Evolutionary conservation across 2,113 vertebrate genomes (phyloP).

Genomic region (Amblyornis subalaris): DNA sequence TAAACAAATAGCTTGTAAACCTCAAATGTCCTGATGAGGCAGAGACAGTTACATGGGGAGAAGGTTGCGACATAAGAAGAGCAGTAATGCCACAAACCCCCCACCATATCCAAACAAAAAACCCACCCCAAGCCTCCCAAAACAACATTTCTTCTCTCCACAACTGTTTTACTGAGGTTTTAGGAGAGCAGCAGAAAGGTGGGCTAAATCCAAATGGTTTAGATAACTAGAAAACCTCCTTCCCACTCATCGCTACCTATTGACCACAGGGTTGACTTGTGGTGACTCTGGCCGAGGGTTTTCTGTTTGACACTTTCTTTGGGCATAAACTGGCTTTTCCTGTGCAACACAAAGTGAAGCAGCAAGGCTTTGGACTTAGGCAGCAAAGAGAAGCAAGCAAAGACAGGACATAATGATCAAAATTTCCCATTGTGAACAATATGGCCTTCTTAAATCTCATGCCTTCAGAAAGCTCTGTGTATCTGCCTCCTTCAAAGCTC

Average conservation of each 20-base stretch:
- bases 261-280: not conserved
- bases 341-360: not conserved
- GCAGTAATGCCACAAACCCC: not conserved
- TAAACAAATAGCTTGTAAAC: not conserved
- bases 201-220: not conserved
- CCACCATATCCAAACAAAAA: not conserved
- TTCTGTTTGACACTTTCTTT: not conserved
- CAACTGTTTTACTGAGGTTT: not conserved
- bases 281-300: not conserved
- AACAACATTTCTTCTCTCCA: not conserved
- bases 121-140: accelerated
- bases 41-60: not conserved
- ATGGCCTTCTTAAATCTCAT: not conserved
- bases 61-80: not conserved
- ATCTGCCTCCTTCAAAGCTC: not conserved
- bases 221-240: not conserved
- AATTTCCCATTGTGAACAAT: not conserved
- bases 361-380: not conserved
- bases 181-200: not conserved
- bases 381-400: not conserved
- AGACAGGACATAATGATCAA: not conserved
- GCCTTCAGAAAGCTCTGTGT: not conserved
- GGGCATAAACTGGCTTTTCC: not conserved
- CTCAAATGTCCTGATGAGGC: not conserved
- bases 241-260: not conserved